These are phyloP conservation scores for Phenganax marumi DNA, from an alignment of 92 coral and sea anemone species.

Conservation along the genomic window DNA sequence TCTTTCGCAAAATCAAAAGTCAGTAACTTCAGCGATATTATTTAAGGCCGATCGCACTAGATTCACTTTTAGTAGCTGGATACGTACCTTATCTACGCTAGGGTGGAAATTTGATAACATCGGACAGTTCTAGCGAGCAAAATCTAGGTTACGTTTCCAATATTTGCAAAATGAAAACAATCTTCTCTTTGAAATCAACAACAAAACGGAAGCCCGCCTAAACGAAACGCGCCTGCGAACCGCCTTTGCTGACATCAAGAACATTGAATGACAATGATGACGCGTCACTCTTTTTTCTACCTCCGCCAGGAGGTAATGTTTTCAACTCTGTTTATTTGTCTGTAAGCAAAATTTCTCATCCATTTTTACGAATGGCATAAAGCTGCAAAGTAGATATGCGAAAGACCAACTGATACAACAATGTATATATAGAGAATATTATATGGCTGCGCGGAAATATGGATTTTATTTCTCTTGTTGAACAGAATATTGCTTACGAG, in stretches of 20 bases:
- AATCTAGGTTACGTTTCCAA: not conserved
- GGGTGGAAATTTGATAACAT: constrained; percentile 19
- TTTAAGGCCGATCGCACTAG: not conserved
- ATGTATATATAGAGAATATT: no score
- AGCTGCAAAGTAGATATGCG: no score
- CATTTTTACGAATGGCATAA: no score
- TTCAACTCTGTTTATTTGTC: no score
- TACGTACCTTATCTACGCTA: constrained; percentile 24
- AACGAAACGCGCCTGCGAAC: constrained; percentile 29
- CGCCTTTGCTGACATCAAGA: constrained; percentile 19
- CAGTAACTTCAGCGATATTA: not conserved
- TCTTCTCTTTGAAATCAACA: constrained; percentile 28
- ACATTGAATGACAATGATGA: not conserved
- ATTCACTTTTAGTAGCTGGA: not conserved
- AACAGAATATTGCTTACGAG: no score
- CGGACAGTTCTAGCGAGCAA: constrained; percentile 26
- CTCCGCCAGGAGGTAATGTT: no score
- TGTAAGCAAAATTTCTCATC: no score
- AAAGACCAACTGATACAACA: no score
- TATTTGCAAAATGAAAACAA: constrained; percentile 31
- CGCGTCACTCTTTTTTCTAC: not conserved
- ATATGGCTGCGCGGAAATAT: no score
- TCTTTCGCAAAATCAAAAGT: not conserved
- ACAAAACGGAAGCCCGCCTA: constrained; percentile 37
- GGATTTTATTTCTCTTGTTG: no score